Evolutionary conservation across 1,140 invertebrate species (phyloP), one percentile per base, ranked within the genome.

Genomic region (Eumeta japonica): DNA sequence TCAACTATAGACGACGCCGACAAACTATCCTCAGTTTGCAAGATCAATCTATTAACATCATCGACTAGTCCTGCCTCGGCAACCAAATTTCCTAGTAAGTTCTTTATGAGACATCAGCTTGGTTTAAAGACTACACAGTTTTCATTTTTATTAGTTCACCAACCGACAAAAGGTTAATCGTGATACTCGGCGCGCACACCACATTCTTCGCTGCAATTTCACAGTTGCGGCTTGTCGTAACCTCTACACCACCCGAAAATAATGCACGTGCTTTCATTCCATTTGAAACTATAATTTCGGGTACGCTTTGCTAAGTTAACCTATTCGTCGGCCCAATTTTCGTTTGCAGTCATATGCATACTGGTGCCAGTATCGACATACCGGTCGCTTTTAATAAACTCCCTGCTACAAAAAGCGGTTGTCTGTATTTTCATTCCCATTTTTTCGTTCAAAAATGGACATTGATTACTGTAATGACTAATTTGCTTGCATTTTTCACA

Each of bases 101-200:
- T 16, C 10, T 10, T 16, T 16, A 33, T 33, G 16, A 16, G 13
- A 2, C 13, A 14, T 2, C 11, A 10, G 19, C 10, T 16, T n/a
- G n/a, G n/a, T n/a, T n/a, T n/a, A n/a, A n/a, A n/a, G n/a, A n/a
- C 9, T 16, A 10, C 7, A 16, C 9, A 17, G 17, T 38, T 38
- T 14, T 18, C 24, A 46, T 48, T 37, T 49, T 55, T 29, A 44
- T 38, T 31, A 63, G 35, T 48, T 58, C 41, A 10, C 45, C 57
- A 5, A 58, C 49, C 10, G 57, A 60, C 16, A 60, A 38, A 3
- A 57, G 16, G 41, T 60, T 58, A 10, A 49, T 45, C 3, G 43
- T 35, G 0, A 57, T 38, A 15, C 30, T 35, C 0, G 48, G 50
- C 4, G 52, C 43, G 34, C 40, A 52, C 15, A 54, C 41, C n/a